A percentile compares a stretch with the other conserved stretches of the same genome.
These are phyloP conservation scores for Drosophila nr. perissopoda DNA, from an alignment of 2,888 invertebrate species.

Conservation along the genomic window DNA sequence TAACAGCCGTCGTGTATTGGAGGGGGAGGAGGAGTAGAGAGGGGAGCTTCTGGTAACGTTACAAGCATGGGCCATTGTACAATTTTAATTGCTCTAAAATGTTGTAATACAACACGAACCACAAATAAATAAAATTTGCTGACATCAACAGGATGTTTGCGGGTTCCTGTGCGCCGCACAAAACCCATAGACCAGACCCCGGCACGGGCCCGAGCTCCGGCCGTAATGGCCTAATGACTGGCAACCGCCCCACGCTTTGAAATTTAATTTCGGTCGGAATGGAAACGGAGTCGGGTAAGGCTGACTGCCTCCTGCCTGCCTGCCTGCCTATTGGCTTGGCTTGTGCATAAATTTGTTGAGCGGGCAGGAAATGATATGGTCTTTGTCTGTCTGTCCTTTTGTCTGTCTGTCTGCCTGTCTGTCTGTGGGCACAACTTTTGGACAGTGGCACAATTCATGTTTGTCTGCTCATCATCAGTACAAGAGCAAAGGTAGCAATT, in stretches of 20 bases:
- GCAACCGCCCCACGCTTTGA: slow-evolving; percentile 53
- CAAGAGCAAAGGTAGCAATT: slow-evolving; percentile 24
- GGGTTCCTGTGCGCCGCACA: slow-evolving; percentile 60
- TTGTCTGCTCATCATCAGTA: slow-evolving; percentile 39
- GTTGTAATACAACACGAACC: slow-evolving; percentile 78
- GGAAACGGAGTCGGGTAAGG: slow-evolving; percentile 10
- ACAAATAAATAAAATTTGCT: slow-evolving; percentile 79
- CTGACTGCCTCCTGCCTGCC: slow-evolving; percentile 1
- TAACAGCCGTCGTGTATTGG: slow-evolving; percentile 18
- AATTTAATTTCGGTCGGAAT: slow-evolving; percentile 56
- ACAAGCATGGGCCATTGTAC: slow-evolving; percentile 61
- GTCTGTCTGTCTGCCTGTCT: slow-evolving; percentile 1
- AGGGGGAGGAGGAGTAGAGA: not conserved
- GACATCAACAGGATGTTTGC: slow-evolving; percentile 78
- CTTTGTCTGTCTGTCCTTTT: slow-evolving; percentile 32
- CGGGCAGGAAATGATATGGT: slow-evolving; percentile 55
- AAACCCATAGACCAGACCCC: slow-evolving; percentile 13
- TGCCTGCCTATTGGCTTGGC: slow-evolving; percentile 40
- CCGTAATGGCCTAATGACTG: slow-evolving; percentile 59
- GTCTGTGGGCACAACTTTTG: slow-evolving; percentile 38
- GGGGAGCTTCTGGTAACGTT: not conserved
- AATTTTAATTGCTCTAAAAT: slow-evolving; percentile 78
- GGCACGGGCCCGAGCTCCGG: slow-evolving; percentile 3
- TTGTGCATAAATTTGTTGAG: slow-evolving; percentile 41
- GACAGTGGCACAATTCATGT: slow-evolving; percentile 40